Evolutionary conservation across 2,797 vertebrate species (phyloP).

Genomic region (Diceros bicornis): DNA sequence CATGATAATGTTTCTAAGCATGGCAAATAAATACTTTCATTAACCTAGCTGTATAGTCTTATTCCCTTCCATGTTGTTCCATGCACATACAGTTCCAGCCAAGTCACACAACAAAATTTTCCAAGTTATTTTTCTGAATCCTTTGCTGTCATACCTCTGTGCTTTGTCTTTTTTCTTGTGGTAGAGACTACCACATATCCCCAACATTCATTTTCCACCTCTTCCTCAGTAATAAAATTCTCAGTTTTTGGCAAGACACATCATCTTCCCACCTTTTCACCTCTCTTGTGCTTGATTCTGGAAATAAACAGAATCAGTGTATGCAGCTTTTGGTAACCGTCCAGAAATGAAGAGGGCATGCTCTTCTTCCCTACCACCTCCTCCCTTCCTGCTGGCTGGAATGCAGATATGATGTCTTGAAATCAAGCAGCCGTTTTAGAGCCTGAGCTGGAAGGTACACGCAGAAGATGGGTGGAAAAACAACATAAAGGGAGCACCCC

Average conservation of each 20-base stretch:
- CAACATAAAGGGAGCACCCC: neutral
- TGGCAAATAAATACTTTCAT: neutral
- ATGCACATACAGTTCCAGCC: neutral
- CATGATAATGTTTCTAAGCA: neutral
- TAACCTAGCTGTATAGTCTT: neutral
- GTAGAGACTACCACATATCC: neutral
- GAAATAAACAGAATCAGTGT: neutral
- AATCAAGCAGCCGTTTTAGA: neutral
- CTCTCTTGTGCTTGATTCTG: neutral
- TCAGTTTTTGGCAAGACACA: neutral
- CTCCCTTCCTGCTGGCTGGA: neutral
- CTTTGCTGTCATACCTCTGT: neutral
- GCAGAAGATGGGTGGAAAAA: neutral
- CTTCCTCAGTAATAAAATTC: neutral
- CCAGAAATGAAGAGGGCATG: neutral
- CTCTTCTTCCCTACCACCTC: neutral
- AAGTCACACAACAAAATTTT: neutral
- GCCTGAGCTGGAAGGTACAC: neutral
- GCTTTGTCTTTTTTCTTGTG: neutral
- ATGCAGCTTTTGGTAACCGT: neutral
- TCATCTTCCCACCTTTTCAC: neutral
- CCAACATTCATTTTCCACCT: neutral
- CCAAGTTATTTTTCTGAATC: conserved; percentile 1
- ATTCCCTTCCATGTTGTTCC: neutral
- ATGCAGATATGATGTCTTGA: neutral